These are phyloP conservation scores for Grammomys surdaster DNA, from an alignment of 2,113 vertebrate species.

Conservation along the genomic window DNA sequence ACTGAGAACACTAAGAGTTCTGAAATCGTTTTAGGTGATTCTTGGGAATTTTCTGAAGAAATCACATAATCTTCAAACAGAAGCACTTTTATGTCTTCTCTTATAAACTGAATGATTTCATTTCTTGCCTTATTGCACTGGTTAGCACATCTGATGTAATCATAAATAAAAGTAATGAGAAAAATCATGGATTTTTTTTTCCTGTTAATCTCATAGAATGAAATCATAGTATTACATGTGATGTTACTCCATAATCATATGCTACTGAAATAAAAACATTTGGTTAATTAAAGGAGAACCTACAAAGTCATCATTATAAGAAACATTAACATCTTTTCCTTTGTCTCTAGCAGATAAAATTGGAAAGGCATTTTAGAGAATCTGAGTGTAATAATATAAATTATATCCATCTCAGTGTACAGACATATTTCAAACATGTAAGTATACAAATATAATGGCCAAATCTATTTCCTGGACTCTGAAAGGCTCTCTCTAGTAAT, in stretches of 20 bases:
- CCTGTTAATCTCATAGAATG: neutral
- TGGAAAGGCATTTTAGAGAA: neutral
- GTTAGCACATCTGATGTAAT: neutral
- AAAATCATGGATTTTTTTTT: constrained; percentile 4
- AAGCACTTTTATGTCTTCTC: neutral
- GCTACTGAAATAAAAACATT: constrained; percentile 16
- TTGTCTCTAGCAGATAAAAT: neutral
- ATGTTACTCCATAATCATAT: neutral
- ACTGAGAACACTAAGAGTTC: neutral
- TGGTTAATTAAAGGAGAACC: neutral
- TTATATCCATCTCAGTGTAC: neutral
- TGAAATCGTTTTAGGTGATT: neutral
- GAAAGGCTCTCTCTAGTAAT: neutral
- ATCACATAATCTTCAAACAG: neutral
- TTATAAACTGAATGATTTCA: neutral
- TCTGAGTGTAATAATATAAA: neutral
- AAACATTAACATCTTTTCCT: neutral
- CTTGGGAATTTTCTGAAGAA: neutral
- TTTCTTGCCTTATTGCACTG: neutral
- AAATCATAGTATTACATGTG: neutral
- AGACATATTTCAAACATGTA: neutral
- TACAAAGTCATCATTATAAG: neutral
- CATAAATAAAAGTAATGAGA: neutral
- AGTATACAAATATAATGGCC: neutral
- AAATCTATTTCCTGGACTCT: neutral